Evolutionary conservation across 2,113 vertebrate genomes (phyloP), one percentile per base, ranked within the genome.

Genomic region (Myotis lucifugus): DNA sequence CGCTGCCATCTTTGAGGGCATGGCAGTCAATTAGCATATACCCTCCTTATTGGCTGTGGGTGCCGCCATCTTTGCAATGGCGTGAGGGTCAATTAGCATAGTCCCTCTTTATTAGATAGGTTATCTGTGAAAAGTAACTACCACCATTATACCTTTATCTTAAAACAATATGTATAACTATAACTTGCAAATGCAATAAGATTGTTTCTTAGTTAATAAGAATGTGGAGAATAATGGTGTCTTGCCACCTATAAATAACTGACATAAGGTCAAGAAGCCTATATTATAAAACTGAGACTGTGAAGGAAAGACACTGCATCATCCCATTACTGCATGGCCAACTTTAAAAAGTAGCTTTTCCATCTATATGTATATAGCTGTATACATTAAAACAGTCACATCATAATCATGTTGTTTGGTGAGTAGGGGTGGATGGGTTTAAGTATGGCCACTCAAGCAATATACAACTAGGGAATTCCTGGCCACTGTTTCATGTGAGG

Each of bases 91-190:
- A 54, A 54, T 54, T 54, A 54, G 52, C 18, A 56, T 56, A 21
- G 21, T 12, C 56, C 23, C 23, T 61, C 56, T 61, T 61, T 27
- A 61, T 61, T 61, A 61, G 56, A 61, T 61, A 61, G 56, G 8
- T 6, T 67, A 61, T 25, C 46, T 54, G 29, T 23, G 29, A 73
- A 69, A 8, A 74, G 12, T 23, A 67, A 29, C 23, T 9, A 59
- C 23, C 15, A 69, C 10, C 76, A 66, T 37, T 56, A 66, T 18
- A 85, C 72, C 54, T 52, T 81, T 78, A 85, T n/a, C 59, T 92
- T 85, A 64, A 93, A 42, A n/a, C 11, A 37, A n/a, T 56, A 46
- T 64, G 8, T 34, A 19, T 67, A 88, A 59, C 32, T 61, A 11
- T 19, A 85, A 64, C 48, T 27, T 66, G 21, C 15, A 70, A 34